Evolutionary conservation across 2,888 invertebrate genomes (phyloP).

Genomic region (Kryphioiulus occultus): DNA sequence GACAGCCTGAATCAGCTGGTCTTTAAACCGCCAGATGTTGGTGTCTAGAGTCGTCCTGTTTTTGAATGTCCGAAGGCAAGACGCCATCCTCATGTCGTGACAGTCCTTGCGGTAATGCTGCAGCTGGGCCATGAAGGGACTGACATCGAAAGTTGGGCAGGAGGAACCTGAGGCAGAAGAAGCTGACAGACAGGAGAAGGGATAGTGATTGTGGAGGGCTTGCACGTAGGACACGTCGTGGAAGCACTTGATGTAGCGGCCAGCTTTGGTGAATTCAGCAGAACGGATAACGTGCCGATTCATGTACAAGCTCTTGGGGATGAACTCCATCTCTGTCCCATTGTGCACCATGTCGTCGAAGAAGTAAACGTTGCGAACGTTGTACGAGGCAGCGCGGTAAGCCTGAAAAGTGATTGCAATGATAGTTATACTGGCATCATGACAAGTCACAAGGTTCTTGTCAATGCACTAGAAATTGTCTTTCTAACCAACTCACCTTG

Average conservation of each 20-base stretch:
- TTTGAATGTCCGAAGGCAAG: slow-evolving; percentile 39
- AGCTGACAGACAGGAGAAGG: slow-evolving; percentile 75
- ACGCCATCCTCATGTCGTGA: slow-evolving; percentile 54
- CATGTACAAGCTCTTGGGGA: slow-evolving; percentile 58
- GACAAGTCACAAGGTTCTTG: no score
- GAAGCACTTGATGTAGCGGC: slow-evolving; percentile 93
- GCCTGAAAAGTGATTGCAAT: background rate
- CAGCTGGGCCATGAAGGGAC: slow-evolving; percentile 82
- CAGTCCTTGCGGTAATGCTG: slow-evolving; percentile 95
- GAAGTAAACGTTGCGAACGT: slow-evolving; percentile 91
- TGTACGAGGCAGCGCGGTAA: slow-evolving; percentile 72
- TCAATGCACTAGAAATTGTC: no score
- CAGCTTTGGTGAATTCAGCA: slow-evolving; percentile 89
- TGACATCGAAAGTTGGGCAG: slow-evolving; percentile 84
- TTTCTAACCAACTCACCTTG: slow-evolving; percentile 1
- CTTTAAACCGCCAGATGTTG: slow-evolving; percentile 49
- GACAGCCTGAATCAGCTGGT: background rate
- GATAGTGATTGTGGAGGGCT: slow-evolving; percentile 91
- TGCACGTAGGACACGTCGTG: slow-evolving; percentile 89
- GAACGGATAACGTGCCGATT: slow-evolving; percentile 85
- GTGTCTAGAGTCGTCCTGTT: slow-evolving; percentile 46
- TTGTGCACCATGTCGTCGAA: slow-evolving; percentile 81
- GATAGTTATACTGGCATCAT: background rate
- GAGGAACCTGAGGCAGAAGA: slow-evolving; percentile 72
- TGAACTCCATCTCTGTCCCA: slow-evolving; percentile 56